Evolutionary conservation across 1,140 invertebrate species (phyloP).

Genomic region (Leptinotarsa defecta): DNA sequence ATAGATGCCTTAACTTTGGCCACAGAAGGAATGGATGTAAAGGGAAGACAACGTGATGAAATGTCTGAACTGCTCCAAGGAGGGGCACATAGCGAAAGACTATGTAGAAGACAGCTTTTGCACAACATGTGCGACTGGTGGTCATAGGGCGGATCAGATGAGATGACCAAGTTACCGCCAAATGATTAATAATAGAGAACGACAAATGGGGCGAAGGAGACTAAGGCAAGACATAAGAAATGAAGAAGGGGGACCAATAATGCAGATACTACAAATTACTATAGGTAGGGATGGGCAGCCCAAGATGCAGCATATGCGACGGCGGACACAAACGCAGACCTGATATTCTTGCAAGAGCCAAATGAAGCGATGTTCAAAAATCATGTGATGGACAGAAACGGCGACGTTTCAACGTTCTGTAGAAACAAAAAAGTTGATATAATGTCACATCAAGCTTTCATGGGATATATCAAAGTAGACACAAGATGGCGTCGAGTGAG

Average conservation of each 20-base stretch:
- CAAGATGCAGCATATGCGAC: not conserved
- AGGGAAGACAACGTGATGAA: not conserved
- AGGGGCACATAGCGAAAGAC: not conserved
- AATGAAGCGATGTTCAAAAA: not conserved
- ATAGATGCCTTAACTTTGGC: not conserved
- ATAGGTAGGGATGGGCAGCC: not conserved
- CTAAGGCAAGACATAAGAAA: too few relatives aligned
- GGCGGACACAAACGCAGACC: not conserved
- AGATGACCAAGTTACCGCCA: not conserved
- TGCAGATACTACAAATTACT: not conserved
- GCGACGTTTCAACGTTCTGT: not conserved
- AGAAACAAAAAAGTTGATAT: not conserved
- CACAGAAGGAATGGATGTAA: not conserved
- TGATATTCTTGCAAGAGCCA: not conserved
- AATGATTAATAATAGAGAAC: not conserved
- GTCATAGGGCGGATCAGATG: slow-evolving; percentile 1
- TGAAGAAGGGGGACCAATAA: not conserved
- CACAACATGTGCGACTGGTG: not conserved
- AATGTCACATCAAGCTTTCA: not conserved
- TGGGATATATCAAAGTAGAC: not conserved
- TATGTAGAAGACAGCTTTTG: not conserved
- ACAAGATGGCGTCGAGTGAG: too few relatives aligned
- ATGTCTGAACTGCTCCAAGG: not conserved
- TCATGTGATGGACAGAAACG: not conserved
- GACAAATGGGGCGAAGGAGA: too few relatives aligned